Conservation (phyloP, 2,797 vertebrate species). For the Chrosomus eos region DNA sequence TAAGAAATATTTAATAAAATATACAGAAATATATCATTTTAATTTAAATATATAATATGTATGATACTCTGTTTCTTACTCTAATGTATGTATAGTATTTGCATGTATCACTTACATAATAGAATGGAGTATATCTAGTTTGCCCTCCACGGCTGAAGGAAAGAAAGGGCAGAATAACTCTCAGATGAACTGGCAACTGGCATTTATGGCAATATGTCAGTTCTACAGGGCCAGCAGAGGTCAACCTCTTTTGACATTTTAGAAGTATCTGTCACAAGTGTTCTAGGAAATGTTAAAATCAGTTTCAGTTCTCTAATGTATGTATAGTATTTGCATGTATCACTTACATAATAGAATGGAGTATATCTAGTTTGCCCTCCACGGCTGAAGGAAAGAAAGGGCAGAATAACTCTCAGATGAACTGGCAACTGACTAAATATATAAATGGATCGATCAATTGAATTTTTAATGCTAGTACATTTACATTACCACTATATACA, state of each 20-base stretch:
- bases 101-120: background rate
- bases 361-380: slow-evolving; percentile 3
- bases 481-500: background rate
- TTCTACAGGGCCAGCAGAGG: slow-evolving; percentile 34
- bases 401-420: slow-evolving; percentile 22
- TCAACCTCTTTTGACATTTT: slow-evolving; percentile 41
- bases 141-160: background rate
- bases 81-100: slow-evolving; percentile 4
- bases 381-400: slow-evolving; percentile 12
- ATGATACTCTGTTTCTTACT: background rate
- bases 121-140: background rate
- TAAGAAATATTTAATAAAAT: background rate
- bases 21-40: background rate
- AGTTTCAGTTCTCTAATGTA: slow-evolving; percentile 4
- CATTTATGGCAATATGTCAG: slow-evolving; percentile 48
- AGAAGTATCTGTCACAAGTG: slow-evolving; percentile 32
- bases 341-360: background rate
- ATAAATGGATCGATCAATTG: background rate
- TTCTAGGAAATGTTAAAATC: slow-evolving; percentile 18
- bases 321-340: slow-evolving; percentile 8
- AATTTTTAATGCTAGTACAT: background rate
- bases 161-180: slow-evolving; percentile 22
- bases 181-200: slow-evolving; percentile 31
- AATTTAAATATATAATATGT: too few species aligned
- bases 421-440: slow-evolving; percentile 12